Conservation (phyloP, 1,140 invertebrate species). For the Telenomus remus region DNA sequence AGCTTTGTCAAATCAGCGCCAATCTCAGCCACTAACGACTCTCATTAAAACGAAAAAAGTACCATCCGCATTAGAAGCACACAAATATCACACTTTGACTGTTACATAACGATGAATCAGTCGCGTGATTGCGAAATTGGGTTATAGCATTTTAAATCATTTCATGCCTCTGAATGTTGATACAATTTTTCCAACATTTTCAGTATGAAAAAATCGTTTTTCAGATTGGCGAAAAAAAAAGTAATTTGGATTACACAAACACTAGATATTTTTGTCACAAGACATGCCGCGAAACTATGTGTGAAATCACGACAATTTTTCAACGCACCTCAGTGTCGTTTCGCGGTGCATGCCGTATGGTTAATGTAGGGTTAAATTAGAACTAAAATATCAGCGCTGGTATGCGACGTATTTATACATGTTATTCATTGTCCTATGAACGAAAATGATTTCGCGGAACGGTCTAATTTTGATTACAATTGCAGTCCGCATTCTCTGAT, state of each 20-base stretch:
- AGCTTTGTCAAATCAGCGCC: slow-evolving; percentile 33
- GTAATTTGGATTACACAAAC: neutral
- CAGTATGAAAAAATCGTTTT: no score
- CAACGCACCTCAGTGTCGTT: neutral
- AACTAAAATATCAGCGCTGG: slow-evolving; percentile 22
- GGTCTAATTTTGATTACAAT: slow-evolving; percentile 44
- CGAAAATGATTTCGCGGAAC: slow-evolving; percentile 35
- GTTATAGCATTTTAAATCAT: no score
- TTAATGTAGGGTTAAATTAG: slow-evolving; percentile 40
- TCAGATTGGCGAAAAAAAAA: no score
- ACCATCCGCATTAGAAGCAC: neutral
- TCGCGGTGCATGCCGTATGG: slow-evolving; percentile 11
- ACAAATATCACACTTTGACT: neutral
- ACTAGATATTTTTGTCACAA: neutral
- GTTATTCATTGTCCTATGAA: slow-evolving; percentile 33
- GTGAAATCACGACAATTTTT: neutral
- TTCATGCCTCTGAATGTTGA: no score
- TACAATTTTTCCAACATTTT: no score
- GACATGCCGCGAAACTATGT: neutral
- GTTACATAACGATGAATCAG: no score
- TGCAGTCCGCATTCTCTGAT: slow-evolving; percentile 2
- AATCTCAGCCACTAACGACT: slow-evolving; percentile 43
- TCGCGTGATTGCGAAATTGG: no score
- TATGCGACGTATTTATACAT: slow-evolving; percentile 17
- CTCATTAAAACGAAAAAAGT: neutral